Conservation (phyloP, 1,140 invertebrate genomes). For the Hetaerina americana region DNA sequence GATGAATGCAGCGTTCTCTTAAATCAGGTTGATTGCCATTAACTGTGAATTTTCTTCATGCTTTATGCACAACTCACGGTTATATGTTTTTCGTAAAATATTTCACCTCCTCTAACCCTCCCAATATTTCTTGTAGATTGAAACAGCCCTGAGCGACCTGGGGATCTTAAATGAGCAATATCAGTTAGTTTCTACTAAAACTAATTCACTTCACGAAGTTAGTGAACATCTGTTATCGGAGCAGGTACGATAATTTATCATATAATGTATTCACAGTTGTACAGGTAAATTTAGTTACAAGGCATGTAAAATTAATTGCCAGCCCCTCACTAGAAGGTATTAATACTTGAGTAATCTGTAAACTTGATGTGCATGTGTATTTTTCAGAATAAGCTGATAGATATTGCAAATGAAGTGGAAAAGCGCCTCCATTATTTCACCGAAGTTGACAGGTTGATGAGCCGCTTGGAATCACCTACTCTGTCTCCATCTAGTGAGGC, state of each 20-base stretch:
- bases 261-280: too few relatives aligned
- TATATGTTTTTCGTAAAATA: slow-evolving; percentile 14
- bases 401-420: slow-evolving; percentile 63
- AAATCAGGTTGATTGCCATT: slow-evolving; percentile 32
- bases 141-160: slow-evolving; percentile 54
- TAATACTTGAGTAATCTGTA: too few relatives aligned
- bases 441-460: slow-evolving; percentile 65
- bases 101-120: background rate
- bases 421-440: slow-evolving; percentile 73
- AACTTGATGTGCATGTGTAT: too few relatives aligned
- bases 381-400: slow-evolving; percentile 54
- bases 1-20: slow-evolving; percentile 57
- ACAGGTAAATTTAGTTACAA: too few relatives aligned
- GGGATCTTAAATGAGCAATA: slow-evolving; percentile 61
- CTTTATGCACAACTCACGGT: slow-evolving; percentile 1
- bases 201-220: slow-evolving; percentile 73
- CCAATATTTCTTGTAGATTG: slow-evolving; percentile 39
- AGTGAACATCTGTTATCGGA: slow-evolving; percentile 81
- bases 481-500: slow-evolving; percentile 69
- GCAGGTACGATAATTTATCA: slow-evolving; percentile 37
- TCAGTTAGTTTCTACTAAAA: slow-evolving; percentile 74
- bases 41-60: background rate
- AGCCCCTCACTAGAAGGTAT: too few relatives aligned
- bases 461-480: slow-evolving; percentile 63
- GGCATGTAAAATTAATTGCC: too few relatives aligned